Conservation (phyloP, 2,888 invertebrate genomes). For the Neoascia interrupta region DNA sequence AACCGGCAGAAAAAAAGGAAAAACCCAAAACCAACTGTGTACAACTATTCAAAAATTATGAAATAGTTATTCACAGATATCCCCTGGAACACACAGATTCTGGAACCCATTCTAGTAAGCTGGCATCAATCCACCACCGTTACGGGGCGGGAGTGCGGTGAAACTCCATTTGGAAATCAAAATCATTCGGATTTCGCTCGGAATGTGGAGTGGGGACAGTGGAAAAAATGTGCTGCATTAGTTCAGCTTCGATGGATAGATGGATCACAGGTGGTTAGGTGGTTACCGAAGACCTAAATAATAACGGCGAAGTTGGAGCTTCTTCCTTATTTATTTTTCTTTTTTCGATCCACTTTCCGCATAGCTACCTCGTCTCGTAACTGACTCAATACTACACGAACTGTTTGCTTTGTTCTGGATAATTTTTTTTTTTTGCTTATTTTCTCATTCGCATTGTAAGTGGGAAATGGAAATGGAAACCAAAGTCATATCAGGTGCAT, state of each 20-base stretch:
- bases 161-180: neutral
- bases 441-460: conserved; percentile 10
- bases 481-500: conserved; percentile 8
- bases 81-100: conserved; percentile 12
- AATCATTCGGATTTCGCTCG: too few species aligned
- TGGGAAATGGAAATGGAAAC: conserved; percentile 21
- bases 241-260: conserved; percentile 59
- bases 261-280: conserved; percentile 44
- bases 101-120: conserved; percentile 16
- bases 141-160: neutral
- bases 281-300: conserved; percentile 50
- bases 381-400: too few species aligned
- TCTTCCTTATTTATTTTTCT: neutral
- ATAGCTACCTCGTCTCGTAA: conserved; percentile 14
- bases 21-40: conserved; percentile 17
- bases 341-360: conserved; percentile 18
- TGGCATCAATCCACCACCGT: conserved; percentile 7
- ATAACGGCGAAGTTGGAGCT: conserved; percentile 21
- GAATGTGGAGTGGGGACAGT: neutral
- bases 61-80: conserved; percentile 51
- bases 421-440: conserved; percentile 15
- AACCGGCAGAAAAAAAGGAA: neutral
- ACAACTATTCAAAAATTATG: conserved; percentile 58
- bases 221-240: conserved; percentile 29
- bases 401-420: neutral